Conservation (phyloP, 2,113 vertebrate genomes). For the Petaurus breviceps region DNA sequence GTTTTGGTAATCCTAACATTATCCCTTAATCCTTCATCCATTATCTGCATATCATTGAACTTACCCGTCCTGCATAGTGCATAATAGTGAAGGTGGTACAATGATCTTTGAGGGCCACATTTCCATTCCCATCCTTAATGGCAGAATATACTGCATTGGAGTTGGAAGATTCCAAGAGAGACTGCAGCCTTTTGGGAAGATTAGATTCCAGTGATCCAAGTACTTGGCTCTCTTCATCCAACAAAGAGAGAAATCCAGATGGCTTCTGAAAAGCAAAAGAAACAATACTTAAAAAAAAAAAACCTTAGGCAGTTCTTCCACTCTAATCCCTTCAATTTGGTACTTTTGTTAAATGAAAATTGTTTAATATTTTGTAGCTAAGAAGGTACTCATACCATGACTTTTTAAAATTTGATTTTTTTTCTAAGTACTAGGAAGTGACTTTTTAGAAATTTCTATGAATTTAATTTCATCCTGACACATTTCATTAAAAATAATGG, state of each 20-base stretch:
- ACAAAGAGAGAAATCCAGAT: slow-evolving; percentile 90
- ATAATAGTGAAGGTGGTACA: slow-evolving; percentile 90
- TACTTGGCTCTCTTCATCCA: slow-evolving; percentile 95
- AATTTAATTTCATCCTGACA: neutral
- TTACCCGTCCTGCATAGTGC: slow-evolving; percentile 94
- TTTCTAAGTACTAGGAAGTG: neutral
- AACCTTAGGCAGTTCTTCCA: neutral
- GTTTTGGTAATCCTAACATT: neutral
- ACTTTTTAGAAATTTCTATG: neutral
- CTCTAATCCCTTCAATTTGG: neutral
- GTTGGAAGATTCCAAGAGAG: slow-evolving; percentile 88
- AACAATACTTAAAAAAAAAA: neutral
- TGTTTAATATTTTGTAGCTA: neutral
- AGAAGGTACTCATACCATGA: neutral
- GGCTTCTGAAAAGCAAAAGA: slow-evolving; percentile 88
- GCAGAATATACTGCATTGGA: slow-evolving; percentile 88
- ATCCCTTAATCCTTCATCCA: neutral
- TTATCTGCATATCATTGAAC: slow-evolving; percentile 55
- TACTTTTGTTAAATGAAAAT: neutral
- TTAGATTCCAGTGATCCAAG: slow-evolving; percentile 88
- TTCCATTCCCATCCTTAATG: slow-evolving; percentile 95
- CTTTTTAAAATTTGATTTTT: neutral
- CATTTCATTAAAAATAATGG: neutral
- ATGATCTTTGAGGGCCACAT: slow-evolving; percentile 91
- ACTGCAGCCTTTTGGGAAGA: slow-evolving; percentile 90